Percentiles rank a stretch among this genome's conserved stretches.
phyloP scores from a whole-genome alignment of 1,140 invertebrate species.

The Ceratosolen fusciceps region DNA sequence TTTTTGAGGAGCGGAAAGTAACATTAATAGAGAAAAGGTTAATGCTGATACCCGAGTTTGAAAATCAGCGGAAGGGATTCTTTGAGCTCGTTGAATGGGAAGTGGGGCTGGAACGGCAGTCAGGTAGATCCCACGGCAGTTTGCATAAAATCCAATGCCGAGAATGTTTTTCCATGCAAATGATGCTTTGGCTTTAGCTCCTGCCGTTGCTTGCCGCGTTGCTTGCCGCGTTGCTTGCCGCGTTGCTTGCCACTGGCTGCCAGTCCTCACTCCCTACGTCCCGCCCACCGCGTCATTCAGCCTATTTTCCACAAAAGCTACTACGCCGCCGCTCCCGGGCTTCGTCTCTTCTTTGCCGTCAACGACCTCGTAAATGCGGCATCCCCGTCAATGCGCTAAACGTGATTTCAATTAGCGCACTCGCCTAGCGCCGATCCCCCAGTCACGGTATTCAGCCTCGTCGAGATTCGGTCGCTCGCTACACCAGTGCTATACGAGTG shows the following conservation, averaged over 20 bases:
- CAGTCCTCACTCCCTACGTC: not conserved
- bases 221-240: too few species aligned
- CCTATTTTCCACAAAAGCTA: constrained; percentile 31
- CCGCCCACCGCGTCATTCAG: not conserved
- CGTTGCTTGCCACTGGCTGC: too few species aligned
- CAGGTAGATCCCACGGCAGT: constrained; percentile 29
- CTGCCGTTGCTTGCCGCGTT: not conserved
- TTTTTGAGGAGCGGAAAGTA: not conserved
- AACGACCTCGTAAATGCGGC: not conserved
- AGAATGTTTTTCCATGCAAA: constrained; percentile 39
- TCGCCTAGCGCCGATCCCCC: not conserved
- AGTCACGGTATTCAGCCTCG: not conserved
- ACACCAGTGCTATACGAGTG: not conserved
- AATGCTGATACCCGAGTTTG: constrained; percentile 27
- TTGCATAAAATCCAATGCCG: constrained; percentile 42
- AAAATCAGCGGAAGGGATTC: constrained; percentile 37
- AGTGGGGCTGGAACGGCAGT: not conserved
- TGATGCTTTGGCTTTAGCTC: not conserved
- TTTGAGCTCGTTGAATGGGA: constrained; percentile 30
- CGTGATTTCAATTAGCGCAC: constrained; percentile 26
- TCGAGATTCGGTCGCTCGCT: not conserved
- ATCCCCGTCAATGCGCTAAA: not conserved
- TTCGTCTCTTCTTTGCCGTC: not conserved
- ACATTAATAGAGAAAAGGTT: constrained; percentile 18
- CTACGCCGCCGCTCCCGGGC: too few species aligned